phyloP scores from a whole-genome alignment of 2,797 vertebrate genomes.

The Alfaro cultratus region DNA sequence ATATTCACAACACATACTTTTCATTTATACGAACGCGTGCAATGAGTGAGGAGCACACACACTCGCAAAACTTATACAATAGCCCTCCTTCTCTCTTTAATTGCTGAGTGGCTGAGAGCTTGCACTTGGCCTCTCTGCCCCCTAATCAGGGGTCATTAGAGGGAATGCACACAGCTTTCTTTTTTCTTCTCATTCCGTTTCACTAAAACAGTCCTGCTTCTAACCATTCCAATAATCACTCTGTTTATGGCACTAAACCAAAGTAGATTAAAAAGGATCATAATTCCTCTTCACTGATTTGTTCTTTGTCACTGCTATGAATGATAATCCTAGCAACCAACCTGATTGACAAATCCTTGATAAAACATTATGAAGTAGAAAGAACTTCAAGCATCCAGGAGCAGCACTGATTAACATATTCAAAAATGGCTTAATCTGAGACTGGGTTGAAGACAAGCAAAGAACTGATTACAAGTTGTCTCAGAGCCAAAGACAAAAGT shows the following conservation, averaged over 20 bases:
- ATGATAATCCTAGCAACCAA: background rate
- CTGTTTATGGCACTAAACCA: background rate
- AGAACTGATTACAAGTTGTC: background rate
- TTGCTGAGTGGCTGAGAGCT: constrained; percentile 77
- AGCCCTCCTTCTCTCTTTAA: constrained; percentile 67
- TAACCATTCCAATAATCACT: constrained; percentile 26
- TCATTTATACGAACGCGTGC: constrained; percentile 31
- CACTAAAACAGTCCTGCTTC: constrained; percentile 36
- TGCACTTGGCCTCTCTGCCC: constrained; percentile 67
- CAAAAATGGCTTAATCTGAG: background rate
- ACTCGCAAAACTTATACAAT: constrained; percentile 58
- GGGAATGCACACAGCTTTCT: constrained; percentile 63
- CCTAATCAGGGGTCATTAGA: constrained; percentile 83
- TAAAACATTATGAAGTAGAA: background rate
- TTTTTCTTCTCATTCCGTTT: constrained; percentile 52
- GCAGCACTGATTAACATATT: background rate
- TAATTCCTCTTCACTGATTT: background rate
- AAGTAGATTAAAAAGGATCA: background rate
- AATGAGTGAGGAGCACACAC: constrained; percentile 21
- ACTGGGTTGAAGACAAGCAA: background rate
- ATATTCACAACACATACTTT: constrained; percentile 23
- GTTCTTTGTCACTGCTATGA: background rate
- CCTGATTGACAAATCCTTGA: background rate
- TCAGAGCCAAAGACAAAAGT: background rate
- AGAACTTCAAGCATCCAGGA: background rate